Base-by-base conservation (phyloP, 2,888 invertebrate species). In the Lobophora halterata region DNA sequence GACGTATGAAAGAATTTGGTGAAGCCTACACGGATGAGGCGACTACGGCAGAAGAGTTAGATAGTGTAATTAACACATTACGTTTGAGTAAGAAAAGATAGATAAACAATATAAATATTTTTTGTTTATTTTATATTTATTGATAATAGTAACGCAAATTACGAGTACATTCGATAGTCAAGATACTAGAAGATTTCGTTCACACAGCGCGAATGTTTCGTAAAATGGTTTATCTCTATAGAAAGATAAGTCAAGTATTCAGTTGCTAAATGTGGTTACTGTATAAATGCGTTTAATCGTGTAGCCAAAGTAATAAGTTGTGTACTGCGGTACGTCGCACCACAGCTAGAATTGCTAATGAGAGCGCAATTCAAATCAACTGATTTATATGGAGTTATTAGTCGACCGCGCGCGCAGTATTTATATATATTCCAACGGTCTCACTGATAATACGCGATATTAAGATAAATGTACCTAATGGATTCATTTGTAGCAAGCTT, bases 311-410 rank as follows among this genome's bases (percentile, higher is more conserved):
- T 85, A 82, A 78, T 82, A 83, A 83, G 79, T 79, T 80, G 75
- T 83, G 85, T 86, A 79, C 64, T 73, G 64, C 73, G 67, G 66
- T 56, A 55, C 70, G 66, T 64, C 65, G 70, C 68, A 64, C 70
- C 71, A 69, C 74, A 66, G 62, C 69, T 71, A 64, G 85, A 80
- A 83, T 85, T 71, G 53, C 78, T 83, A 86, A 86, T 85, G 82
- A 81, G 80, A 71, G 68, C 65, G 83, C 79, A 80, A 83, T 83
- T 83, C 79, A 81, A 85, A 85, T 83, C 80, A 72, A 74, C 76
- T 72, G 79, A 81, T 85, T 83, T 85, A 86, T 85, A 83, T 75
- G 82, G 82, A 79, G 74, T 73, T 82, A 80, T 82, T 79, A 65
- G 60, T 71, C 60, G 55, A 59, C 64, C 65, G 63, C 70, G 62